A percentile compares a stretch with the other conserved stretches of the same genome.
Evolutionary conservation across 2,888 invertebrate genomes (phyloP).

Genomic region (Minunthozetes semirufus): DNA sequence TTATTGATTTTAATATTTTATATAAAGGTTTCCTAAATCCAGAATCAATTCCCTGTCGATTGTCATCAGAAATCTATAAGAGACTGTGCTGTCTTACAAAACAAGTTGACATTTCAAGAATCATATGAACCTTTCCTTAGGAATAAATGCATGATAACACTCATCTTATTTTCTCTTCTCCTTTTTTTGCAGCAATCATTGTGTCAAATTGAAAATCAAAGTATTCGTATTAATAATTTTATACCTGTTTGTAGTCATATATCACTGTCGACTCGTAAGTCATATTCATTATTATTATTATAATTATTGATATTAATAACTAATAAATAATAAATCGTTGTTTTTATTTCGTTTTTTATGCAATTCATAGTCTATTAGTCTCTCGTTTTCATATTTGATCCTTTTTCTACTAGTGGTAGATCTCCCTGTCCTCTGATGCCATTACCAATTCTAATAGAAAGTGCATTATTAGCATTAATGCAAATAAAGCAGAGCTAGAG

Average conservation of each 20-base stretch:
- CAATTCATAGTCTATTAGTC: neutral
- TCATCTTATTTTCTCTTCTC: neutral
- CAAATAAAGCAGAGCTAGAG: neutral
- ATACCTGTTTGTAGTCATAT: constrained; percentile 77
- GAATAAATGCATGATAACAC: no score
- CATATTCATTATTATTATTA: neutral
- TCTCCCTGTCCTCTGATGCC: neutral
- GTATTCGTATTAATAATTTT: constrained; percentile 72
- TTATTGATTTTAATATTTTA: no score
- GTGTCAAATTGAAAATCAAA: constrained; percentile 44
- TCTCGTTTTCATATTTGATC: neutral
- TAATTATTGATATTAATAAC: no score
- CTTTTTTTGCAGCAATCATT: constrained; percentile 16
- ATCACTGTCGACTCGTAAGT: constrained; percentile 69
- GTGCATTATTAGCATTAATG: neutral
- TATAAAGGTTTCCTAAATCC: no score
- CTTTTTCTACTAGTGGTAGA: neutral
- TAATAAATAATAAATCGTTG: neutral
- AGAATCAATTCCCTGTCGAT: no score
- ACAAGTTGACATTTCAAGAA: no score
- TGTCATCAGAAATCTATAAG: no score
- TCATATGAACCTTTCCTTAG: no score
- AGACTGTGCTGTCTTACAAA: no score
- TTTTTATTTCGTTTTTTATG: neutral
- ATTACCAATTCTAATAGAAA: no score